Percentiles rank a stretch among this genome's conserved stretches.
Evolutionary conservation across 2,797 vertebrate genomes (phyloP).

Genomic region (Distichodus sexfasciatus): DNA sequence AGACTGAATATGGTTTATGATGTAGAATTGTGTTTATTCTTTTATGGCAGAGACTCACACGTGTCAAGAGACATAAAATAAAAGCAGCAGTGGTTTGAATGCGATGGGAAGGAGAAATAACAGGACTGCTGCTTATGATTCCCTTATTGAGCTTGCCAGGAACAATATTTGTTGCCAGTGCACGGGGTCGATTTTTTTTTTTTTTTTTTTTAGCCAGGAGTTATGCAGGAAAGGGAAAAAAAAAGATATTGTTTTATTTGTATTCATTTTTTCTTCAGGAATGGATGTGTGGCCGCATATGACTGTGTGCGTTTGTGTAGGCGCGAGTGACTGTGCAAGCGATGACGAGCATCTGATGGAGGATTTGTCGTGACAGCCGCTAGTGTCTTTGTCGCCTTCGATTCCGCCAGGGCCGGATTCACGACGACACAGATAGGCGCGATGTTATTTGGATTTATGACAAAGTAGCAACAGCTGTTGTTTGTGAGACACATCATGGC

Average conservation of each 20-base stretch:
- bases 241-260: slow-evolving; percentile 17
- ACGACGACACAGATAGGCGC: neutral
- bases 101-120: neutral
- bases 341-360: neutral
- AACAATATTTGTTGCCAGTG: slow-evolving; percentile 20
- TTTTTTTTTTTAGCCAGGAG: slow-evolving; percentile 17
- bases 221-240: slow-evolving; percentile 12
- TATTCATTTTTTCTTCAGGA: neutral
- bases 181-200: neutral
- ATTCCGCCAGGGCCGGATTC: neutral
- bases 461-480: neutral
- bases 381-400: slow-evolving; percentile 13
- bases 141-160: slow-evolving; percentile 19
- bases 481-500: neutral
- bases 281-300: neutral
- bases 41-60: slow-evolving; percentile 28
- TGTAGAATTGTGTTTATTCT: slow-evolving; percentile 8
- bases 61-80: slow-evolving; percentile 40
- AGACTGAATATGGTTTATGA: too few species aligned
- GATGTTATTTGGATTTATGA: slow-evolving; percentile 12
- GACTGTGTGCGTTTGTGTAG: neutral
- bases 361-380: slow-evolving; percentile 4
- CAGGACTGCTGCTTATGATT: slow-evolving; percentile 24
- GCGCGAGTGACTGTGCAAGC: neutral
- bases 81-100: neutral